Percentiles rank a stretch among this genome's conserved stretches.
These are phyloP conservation scores for Lichenostomus cassidix DNA, from an alignment of 2,113 vertebrate genomes.

Conservation along the genomic window DNA sequence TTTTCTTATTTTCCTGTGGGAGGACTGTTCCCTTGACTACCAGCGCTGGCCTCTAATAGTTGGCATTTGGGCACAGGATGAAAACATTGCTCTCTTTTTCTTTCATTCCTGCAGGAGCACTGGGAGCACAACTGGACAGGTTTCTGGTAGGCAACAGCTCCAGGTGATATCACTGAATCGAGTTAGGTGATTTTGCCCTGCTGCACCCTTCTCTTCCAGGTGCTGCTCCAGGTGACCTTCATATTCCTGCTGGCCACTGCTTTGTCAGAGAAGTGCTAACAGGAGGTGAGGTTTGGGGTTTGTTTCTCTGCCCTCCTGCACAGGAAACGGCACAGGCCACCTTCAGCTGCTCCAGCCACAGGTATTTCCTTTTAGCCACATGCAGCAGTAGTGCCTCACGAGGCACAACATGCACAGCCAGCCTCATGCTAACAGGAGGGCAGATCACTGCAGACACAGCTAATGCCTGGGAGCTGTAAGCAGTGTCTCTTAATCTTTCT, in stretches of 20 bases:
- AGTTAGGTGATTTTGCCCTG: not conserved
- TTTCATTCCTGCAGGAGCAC: not conserved
- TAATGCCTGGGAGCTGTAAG: not conserved
- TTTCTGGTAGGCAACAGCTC: not conserved
- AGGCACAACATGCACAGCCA: not conserved
- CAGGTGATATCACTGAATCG: not conserved
- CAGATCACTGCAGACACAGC: not conserved
- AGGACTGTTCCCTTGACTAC: slow-evolving; percentile 58
- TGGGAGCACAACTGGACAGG: not conserved
- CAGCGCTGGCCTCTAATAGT: not conserved
- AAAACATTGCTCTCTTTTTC: not conserved
- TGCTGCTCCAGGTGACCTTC: not conserved
- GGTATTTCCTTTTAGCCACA: not conserved
- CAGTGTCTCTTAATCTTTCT: not conserved
- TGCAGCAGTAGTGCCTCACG: not conserved
- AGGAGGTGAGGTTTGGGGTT: not conserved
- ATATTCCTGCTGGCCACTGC: not conserved
- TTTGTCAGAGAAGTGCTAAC: not conserved
- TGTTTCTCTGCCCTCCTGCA: not conserved
- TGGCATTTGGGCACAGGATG: slow-evolving; percentile 4
- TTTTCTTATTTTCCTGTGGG: slow-evolving; percentile 6
- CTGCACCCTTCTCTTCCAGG: not conserved
- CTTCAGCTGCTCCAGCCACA: not conserved
- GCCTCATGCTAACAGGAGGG: not conserved
- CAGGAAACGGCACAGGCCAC: not conserved